Percentiles rank a stretch among this genome's conserved stretches.
Conservation (phyloP, 2,797 vertebrate species). For the Cheirogaleus major region DNA sequence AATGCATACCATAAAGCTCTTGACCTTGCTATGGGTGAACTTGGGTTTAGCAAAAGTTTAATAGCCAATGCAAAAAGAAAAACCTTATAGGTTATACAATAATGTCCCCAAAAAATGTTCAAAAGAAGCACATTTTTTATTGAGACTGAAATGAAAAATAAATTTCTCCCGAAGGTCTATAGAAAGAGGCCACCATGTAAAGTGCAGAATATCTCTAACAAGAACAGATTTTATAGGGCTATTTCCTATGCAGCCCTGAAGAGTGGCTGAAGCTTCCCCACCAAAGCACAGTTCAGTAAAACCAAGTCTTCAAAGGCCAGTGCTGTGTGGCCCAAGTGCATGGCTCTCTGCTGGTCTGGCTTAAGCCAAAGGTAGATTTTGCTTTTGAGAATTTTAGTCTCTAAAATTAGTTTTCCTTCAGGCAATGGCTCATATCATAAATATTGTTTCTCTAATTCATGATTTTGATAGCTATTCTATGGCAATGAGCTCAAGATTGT, state of each 20-base stretch:
- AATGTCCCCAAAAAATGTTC: neutral
- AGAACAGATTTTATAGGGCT: neutral
- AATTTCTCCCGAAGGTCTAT: neutral
- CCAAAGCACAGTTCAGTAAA: neutral
- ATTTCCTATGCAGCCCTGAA: neutral
- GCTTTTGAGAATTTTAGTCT: neutral
- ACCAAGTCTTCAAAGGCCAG: neutral
- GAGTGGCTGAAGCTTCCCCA: neutral
- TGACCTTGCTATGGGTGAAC: neutral
- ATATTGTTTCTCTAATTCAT: neutral
- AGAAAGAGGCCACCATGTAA: neutral
- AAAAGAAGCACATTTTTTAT: constrained; percentile 12
- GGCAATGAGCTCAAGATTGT: neutral
- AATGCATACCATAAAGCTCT: neutral
- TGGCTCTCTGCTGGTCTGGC: neutral
- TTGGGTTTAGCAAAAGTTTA: neutral
- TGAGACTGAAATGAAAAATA: constrained; percentile 29
- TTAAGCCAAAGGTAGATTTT: neutral
- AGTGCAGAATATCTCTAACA: neutral
- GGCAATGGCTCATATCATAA: neutral
- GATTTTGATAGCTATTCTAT: neutral
- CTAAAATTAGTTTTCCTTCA: neutral
- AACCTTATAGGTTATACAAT: neutral
- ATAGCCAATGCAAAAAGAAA: constrained; percentile 2
- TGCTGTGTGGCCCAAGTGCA: neutral